Percentiles rank a stretch among this genome's conserved stretches.
Evolutionary conservation across 1,140 invertebrate species (phyloP).

Genomic region (Diabrotica virgifera): DNA sequence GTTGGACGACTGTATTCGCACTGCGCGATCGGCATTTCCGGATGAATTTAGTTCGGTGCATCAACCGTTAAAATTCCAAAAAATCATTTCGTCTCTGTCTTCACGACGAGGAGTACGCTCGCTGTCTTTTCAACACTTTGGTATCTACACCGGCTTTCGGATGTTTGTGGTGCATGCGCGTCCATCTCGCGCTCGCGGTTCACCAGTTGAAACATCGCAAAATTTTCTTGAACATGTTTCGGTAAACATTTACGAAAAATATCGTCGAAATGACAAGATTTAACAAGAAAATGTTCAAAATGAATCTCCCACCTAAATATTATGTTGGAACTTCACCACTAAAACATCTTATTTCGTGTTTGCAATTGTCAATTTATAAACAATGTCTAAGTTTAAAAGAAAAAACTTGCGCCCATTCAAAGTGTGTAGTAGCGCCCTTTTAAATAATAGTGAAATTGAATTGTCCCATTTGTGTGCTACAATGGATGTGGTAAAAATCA

Average conservation of each 20-base stretch:
- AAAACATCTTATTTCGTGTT: constrained; percentile 14
- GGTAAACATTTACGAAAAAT: neutral
- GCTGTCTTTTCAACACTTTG: neutral
- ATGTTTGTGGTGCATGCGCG: constrained; percentile 9
- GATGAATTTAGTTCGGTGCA: neutral
- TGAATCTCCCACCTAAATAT: constrained; percentile 17
- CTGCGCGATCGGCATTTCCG: neutral
- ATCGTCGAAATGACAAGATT: constrained; percentile 12
- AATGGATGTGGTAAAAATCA: constrained; percentile 22
- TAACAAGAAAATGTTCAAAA: constrained; percentile 22
- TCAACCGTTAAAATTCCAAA: neutral
- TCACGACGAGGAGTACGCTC: neutral
- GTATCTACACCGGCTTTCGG: neutral
- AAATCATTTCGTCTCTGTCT: constrained; percentile 9
- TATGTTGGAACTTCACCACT: constrained; percentile 3
- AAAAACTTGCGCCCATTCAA: constrained; percentile 23
- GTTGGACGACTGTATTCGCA: neutral
- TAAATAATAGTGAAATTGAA: constrained; percentile 28
- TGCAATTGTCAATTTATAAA: constrained; percentile 19
- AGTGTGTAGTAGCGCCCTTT: constrained; percentile 26
- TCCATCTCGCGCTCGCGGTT: neutral
- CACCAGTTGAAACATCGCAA: constrained; percentile 16
- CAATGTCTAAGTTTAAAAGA: constrained; percentile 23
- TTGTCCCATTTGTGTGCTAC: constrained; percentile 9
- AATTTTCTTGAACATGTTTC: neutral